These are phyloP conservation scores for Mustelus asterias DNA, from an alignment of 2,113 vertebrate species.

Conservation along the genomic window DNA sequence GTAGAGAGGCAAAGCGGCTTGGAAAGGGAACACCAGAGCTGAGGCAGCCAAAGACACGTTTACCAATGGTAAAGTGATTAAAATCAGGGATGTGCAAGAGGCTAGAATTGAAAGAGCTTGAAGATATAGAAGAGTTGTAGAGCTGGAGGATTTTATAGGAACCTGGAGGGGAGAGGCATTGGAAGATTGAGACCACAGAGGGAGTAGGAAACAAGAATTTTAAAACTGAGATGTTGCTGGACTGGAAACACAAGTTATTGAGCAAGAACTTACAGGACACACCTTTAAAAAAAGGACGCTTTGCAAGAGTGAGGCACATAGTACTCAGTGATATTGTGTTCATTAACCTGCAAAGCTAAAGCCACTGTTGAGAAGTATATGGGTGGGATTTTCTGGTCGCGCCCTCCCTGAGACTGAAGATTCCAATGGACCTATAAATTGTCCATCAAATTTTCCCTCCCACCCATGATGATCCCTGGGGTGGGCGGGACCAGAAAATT, in stretches of 20 bases:
- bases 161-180: background rate
- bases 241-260: background rate
- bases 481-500: no score
- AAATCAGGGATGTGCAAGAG: background rate
- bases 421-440: no score
- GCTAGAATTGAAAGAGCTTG: background rate
- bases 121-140: background rate
- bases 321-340: background rate
- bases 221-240: background rate
- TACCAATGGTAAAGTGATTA: background rate
- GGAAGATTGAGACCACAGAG: background rate
- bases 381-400: background rate
- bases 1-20: background rate
- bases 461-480: no score
- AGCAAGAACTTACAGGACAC: background rate
- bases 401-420: no score
- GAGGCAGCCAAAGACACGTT: background rate
- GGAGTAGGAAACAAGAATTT: background rate
- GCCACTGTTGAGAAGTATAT: background rate
- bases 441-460: no score
- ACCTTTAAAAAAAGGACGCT: background rate
- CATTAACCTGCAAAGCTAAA: background rate
- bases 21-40: background rate
- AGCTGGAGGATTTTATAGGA: background rate
- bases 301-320: background rate